Conservation (phyloP, 2,888 invertebrate species). For the Napeogenes inachia region DNA sequence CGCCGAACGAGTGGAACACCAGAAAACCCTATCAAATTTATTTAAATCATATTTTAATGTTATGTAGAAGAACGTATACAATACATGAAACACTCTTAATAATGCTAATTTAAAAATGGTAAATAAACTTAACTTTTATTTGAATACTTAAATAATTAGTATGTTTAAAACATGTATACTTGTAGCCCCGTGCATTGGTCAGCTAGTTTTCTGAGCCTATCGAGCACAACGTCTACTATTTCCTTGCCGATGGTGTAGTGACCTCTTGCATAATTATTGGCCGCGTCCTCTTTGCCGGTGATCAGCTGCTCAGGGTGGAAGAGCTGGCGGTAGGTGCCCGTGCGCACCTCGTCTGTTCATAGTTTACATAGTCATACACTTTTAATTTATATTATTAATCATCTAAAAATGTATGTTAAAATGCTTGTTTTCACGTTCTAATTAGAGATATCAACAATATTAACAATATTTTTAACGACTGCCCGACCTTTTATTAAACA, state of each 20-base stretch:
- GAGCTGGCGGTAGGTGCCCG: conserved; percentile 87
- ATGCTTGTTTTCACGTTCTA: no score
- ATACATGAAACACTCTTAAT: no score
- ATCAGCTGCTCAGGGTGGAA: conserved; percentile 96
- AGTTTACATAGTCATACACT: no score
- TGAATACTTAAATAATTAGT: neutral
- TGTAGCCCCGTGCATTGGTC: conserved; percentile 92
- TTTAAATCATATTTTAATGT: no score
- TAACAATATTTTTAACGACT: no score
- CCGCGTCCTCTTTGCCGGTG: conserved; percentile 94
- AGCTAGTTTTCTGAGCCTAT: conserved; percentile 87
- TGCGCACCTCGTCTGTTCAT: conserved; percentile 84
- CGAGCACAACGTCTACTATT: conserved; percentile 89
- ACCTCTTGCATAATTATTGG: conserved; percentile 96
- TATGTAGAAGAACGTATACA: no score
- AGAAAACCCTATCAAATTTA: conserved; percentile 83
- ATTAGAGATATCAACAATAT: no score
- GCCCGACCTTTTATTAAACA: no score
- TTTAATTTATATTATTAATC: no score
- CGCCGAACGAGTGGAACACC: conserved; percentile 95
- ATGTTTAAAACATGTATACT: conserved; percentile 50
- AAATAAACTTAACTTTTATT: neutral
- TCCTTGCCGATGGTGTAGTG: conserved; percentile 96
- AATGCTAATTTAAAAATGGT: no score
- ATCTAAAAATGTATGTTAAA: no score